Evolutionary conservation across 2,888 invertebrate genomes (phyloP).

Genomic region (Steinernema hermaphroditum): DNA sequence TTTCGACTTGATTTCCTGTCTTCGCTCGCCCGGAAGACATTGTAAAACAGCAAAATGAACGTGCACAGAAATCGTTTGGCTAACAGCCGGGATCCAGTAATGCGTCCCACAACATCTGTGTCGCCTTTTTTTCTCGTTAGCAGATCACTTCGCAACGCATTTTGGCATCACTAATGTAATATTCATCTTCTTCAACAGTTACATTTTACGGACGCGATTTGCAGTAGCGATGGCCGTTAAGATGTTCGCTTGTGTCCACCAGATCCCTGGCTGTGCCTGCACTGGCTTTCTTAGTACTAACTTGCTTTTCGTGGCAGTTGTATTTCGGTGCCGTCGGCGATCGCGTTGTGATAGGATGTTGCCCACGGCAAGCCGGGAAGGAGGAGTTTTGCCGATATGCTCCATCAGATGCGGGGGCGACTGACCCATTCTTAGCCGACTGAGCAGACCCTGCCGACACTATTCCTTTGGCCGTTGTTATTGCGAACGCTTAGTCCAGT

Average conservation of each 20-base stretch:
- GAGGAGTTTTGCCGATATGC: slow-evolving; percentile 29
- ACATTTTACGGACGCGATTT: not conserved
- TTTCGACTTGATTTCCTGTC: not conserved
- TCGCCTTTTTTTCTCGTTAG: not conserved
- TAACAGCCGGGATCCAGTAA: too few relatives aligned
- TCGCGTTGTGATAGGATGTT: slow-evolving; percentile 29
- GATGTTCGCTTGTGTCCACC: not conserved
- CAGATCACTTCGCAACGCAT: too few relatives aligned
- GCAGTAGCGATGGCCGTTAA: not conserved
- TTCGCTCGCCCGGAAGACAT: too few relatives aligned
- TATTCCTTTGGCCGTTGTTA: slow-evolving; percentile 23
- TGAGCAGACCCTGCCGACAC: not conserved
- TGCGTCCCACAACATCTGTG: slow-evolving; percentile 6
- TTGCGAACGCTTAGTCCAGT: slow-evolving; percentile 19
- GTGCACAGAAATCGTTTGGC: too few relatives aligned
- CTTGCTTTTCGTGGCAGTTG: slow-evolving; percentile 27
- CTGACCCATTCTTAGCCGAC: slow-evolving; percentile 30
- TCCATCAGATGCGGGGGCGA: slow-evolving; percentile 31
- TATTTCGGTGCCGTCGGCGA: slow-evolving; percentile 19
- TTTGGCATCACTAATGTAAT: too few relatives aligned
- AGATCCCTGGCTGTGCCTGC: not conserved
- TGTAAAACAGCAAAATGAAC: too few relatives aligned
- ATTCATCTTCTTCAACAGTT: too few relatives aligned
- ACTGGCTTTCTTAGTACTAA: slow-evolving; percentile 29
- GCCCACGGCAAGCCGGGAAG: slow-evolving; percentile 29